Evolutionary conservation across 2,888 invertebrate genomes (phyloP).

Genomic region (Ptychoptera contaminata): DNA sequence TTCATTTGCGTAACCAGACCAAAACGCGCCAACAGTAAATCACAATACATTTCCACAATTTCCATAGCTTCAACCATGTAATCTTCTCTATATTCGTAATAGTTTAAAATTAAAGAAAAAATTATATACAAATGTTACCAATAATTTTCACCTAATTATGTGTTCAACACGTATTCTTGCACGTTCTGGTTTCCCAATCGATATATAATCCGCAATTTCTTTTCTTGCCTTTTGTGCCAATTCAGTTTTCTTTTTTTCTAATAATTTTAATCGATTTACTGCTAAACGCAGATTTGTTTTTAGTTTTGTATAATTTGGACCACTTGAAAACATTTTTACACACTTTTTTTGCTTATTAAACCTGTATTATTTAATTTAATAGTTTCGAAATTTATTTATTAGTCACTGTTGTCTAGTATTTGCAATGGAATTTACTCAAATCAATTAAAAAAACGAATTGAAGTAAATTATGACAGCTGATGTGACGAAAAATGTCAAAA

Average conservation of each 20-base stretch:
- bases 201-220: constrained; percentile 94
- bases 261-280: constrained; percentile 80
- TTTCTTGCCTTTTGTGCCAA: constrained; percentile 80
- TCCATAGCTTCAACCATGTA: constrained; percentile 99
- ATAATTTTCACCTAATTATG: constrained; percentile 57
- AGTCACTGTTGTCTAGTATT: too few relatives aligned
- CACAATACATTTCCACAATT: constrained; percentile 98
- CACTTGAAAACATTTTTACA: constrained; percentile 69
- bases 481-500: constrained; percentile 3
- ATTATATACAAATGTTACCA: neutral
- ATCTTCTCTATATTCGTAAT: constrained; percentile 59
- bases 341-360: neutral
- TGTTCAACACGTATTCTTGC: constrained; percentile 97
- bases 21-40: constrained; percentile 86
- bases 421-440: neutral
- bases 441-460: neutral
- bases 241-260: constrained; percentile 97
- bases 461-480: constrained; percentile 1
- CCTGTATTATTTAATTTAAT: too few relatives aligned
- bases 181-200: constrained; percentile 67
- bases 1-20: constrained; percentile 95
- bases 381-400: too few relatives aligned
- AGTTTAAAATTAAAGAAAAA: neutral
- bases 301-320: constrained; percentile 85
- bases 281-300: constrained; percentile 91